Conservation (phyloP, 2,113 vertebrate genomes). For the Pterophyllum scalare region DNA sequence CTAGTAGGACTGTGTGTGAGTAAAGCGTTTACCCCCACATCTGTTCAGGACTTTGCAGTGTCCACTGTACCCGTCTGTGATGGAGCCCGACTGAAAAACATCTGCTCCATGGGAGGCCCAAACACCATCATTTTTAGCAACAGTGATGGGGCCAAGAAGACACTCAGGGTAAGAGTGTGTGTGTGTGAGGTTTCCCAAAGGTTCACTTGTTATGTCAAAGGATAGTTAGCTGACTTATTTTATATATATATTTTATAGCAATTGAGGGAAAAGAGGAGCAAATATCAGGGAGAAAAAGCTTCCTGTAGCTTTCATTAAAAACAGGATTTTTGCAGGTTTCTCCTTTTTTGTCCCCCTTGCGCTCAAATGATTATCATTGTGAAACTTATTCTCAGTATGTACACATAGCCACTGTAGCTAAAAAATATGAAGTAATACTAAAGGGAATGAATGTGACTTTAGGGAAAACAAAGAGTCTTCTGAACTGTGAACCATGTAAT, state of each 20-base stretch:
- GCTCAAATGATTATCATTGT: too few species aligned
- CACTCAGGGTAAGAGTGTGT: constrained; percentile 82
- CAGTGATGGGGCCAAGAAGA: constrained; percentile 86
- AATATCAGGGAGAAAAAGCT: background rate
- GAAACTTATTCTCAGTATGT: too few species aligned
- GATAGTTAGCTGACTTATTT: background rate
- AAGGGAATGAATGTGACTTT: too few species aligned
- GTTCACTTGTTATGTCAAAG: background rate
- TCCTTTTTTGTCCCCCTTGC: too few species aligned
- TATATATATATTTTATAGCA: background rate
- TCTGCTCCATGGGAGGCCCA: constrained; percentile 92
- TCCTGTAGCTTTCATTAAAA: background rate
- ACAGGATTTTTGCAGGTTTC: background rate
- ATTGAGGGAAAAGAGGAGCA: background rate
- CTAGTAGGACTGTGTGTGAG: background rate
- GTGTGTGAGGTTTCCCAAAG: background rate
- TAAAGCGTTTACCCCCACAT: background rate
- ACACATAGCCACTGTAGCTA: too few species aligned
- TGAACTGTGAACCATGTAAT: too few species aligned
- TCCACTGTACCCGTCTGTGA: constrained; percentile 88
- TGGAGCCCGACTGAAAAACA: constrained; percentile 85
- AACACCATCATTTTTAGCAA: constrained; percentile 87
- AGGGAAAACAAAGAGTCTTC: too few species aligned
- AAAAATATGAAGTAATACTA: too few species aligned
- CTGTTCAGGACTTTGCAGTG: constrained; percentile 87